Percentiles rank a stretch among this genome's conserved stretches.
phyloP scores from a whole-genome alignment of 2,888 invertebrate genomes.

The Emesis furor region DNA sequence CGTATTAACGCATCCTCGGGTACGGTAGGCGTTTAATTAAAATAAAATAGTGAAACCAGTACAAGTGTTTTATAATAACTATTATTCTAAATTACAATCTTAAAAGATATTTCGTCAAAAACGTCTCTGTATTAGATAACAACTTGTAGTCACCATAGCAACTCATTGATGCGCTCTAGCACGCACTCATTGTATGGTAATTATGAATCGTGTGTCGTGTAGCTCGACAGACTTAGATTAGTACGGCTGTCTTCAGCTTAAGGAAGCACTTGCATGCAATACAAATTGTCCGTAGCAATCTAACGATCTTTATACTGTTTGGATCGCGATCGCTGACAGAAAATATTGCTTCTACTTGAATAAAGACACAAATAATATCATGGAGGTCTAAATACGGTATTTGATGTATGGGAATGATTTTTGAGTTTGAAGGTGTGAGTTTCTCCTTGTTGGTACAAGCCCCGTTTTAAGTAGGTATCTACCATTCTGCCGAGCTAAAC shows the following conservation, averaged over 20 bases:
- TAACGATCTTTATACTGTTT: not conserved
- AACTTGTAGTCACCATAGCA: slow-evolving; percentile 57
- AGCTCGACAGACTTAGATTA: slow-evolving; percentile 76
- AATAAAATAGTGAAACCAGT: too few species aligned
- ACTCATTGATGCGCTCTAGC: slow-evolving; percentile 83
- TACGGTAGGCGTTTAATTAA: too few species aligned
- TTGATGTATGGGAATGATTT: too few species aligned
- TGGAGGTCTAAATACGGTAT: not conserved
- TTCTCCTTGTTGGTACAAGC: too few species aligned
- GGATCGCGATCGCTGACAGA: not conserved
- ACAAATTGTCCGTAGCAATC: slow-evolving; percentile 58
- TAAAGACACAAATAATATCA: not conserved
- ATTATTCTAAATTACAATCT: too few species aligned
- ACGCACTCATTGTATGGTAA: slow-evolving; percentile 90
- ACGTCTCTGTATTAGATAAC: not conserved
- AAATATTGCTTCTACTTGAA: not conserved
- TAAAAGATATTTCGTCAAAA: too few species aligned
- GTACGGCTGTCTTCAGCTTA: slow-evolving; percentile 77
- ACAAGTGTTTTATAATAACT: too few species aligned
- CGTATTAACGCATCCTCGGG: too few species aligned
- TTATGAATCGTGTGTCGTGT: slow-evolving; percentile 80
- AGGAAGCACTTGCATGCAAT: slow-evolving; percentile 70
- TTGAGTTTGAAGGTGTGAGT: too few species aligned
- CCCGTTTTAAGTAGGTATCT: too few species aligned
- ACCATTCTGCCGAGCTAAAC: too few species aligned